Percentiles rank a stretch among this genome's conserved stretches.
These are phyloP conservation scores for Eurystomus glaucurus DNA, from an alignment of 2,797 vertebrate genomes.

Conservation along the genomic window DNA sequence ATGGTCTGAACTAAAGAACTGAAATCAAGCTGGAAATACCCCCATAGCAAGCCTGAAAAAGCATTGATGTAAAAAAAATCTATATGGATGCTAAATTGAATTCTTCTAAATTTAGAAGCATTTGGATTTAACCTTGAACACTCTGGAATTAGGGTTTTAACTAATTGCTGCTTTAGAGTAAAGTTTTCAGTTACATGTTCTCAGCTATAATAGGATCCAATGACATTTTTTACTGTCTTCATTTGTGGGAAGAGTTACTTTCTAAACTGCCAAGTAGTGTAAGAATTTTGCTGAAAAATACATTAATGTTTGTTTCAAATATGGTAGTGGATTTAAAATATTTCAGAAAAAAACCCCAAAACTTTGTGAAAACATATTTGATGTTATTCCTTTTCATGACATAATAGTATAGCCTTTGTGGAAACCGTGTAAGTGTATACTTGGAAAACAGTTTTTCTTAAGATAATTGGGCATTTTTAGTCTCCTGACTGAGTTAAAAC, in stretches of 20 bases:
- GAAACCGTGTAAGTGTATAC: neutral
- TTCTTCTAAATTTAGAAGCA: neutral
- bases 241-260: neutral
- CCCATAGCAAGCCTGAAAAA: neutral
- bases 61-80: neutral
- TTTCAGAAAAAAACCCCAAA: neutral
- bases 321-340: neutral
- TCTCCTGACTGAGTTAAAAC: neutral
- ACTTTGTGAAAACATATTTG: neutral
- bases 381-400: slow-evolving; percentile 10
- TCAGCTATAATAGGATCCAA: neutral
- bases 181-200: neutral
- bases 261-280: neutral
- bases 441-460: neutral
- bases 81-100: neutral
- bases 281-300: neutral
- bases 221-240: neutral
- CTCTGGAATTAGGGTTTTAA: neutral
- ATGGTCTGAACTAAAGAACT: neutral
- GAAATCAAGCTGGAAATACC: neutral
- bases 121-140: neutral
- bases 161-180: neutral
- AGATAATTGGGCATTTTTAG: neutral
- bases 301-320: neutral
- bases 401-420: neutral